These are phyloP conservation scores for Micrasema minimum DNA, from an alignment of 1,140 invertebrate species.

Conservation along the genomic window DNA sequence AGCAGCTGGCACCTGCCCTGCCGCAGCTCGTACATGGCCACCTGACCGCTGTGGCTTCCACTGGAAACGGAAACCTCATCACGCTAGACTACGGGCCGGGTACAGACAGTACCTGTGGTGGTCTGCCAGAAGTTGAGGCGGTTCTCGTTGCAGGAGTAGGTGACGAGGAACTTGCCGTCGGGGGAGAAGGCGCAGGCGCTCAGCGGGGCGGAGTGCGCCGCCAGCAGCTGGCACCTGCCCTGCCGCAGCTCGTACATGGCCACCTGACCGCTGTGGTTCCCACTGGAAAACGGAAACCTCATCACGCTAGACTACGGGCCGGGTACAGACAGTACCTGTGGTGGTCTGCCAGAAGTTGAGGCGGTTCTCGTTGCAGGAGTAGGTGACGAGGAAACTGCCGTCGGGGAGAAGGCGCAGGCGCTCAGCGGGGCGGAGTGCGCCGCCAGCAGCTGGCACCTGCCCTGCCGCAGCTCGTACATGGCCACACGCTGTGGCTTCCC, in stretches of 20 bases:
- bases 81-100: no score
- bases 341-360: conserved; percentile 98
- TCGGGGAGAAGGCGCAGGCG: conserved; percentile 95
- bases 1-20: conserved; percentile 94
- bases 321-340: no score
- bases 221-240: conserved; percentile 92
- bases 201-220: conserved; percentile 87
- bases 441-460: conserved; percentile 91
- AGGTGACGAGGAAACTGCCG: conserved; percentile 96
- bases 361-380: conserved; percentile 94
- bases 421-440: conserved; percentile 91
- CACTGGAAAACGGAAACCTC: no score
- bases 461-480: conserved; percentile 94
- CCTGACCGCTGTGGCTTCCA: conserved; percentile 90
- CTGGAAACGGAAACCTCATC: conserved; percentile 61
- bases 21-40: conserved; percentile 96
- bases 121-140: conserved; percentile 99
- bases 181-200: conserved; percentile 95
- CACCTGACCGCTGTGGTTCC: conserved; percentile 89
- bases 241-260: conserved; percentile 96
- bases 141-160: conserved; percentile 95
- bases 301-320: no score
- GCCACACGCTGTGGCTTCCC: conserved; percentile 91
- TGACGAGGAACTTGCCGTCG: conserved; percentile 94
- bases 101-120: conserved; percentile 74